These are phyloP conservation scores for Zalophus californianus DNA, from an alignment of 2,797 vertebrate genomes.

Conservation along the genomic window DNA sequence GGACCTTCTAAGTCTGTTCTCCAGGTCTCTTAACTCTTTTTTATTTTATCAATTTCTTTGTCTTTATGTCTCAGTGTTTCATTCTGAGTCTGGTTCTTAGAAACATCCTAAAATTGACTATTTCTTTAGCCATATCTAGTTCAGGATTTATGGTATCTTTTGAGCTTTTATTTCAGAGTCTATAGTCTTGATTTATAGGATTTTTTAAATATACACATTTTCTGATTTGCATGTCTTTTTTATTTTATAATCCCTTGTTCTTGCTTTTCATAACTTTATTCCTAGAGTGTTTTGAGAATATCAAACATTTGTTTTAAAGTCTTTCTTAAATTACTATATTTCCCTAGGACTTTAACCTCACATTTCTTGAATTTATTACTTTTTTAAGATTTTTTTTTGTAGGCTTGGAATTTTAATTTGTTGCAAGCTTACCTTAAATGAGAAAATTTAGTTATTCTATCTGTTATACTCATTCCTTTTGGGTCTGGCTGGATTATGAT, in stretches of 20 bases:
- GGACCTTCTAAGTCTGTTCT: background rate
- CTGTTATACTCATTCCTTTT: background rate
- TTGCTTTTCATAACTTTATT: conserved; percentile 41
- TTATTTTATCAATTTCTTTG: background rate
- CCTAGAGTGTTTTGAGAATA: conserved; percentile 13
- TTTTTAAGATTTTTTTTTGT: background rate
- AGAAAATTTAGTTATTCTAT: background rate
- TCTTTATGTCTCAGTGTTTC: background rate
- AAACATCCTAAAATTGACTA: background rate
- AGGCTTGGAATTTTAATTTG: conserved; percentile 8
- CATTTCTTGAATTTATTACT: conserved; percentile 37
- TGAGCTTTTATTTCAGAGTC: background rate
- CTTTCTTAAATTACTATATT: background rate
- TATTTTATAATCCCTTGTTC: conserved; percentile 42
- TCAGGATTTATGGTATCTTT: background rate
- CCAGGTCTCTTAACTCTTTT: background rate
- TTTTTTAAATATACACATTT: conserved; percentile 24
- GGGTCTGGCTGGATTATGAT: background rate
- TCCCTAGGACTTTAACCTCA: background rate
- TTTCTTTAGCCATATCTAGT: background rate
- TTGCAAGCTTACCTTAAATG: background rate
- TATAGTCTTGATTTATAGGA: background rate
- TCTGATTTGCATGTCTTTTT: background rate
- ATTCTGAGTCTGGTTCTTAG: background rate
- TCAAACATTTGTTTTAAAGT: conserved; percentile 52